A percentile compares a stretch with the other conserved stretches of the same genome.
Evolutionary conservation across 2,797 vertebrate species (phyloP).

Genomic region (Lates japonicus): DNA sequence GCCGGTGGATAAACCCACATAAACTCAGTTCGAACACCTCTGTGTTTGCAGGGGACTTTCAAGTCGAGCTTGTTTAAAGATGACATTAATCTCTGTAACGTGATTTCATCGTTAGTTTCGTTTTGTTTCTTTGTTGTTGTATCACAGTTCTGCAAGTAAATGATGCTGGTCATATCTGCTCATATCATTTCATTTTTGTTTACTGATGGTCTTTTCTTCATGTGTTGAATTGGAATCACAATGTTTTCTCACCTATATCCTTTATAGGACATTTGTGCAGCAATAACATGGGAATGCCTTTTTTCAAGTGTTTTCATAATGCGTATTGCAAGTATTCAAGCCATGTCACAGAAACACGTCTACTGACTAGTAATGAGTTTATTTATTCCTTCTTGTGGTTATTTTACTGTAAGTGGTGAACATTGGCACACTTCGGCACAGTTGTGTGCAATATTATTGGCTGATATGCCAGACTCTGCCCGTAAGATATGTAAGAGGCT

Average conservation of each 20-base stretch:
- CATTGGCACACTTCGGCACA: constrained; percentile 38
- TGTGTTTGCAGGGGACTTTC: constrained; percentile 58
- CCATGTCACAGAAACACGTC: neutral
- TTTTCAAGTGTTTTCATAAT: neutral
- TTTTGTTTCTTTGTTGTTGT: neutral
- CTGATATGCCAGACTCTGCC: constrained; percentile 42
- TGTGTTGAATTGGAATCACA: neutral
- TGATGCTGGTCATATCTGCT: constrained; percentile 19
- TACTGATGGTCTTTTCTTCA: neutral
- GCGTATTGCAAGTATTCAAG: neutral
- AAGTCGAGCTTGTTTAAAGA: constrained; percentile 30
- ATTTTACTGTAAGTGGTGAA: constrained; percentile 33
- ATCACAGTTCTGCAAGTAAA: constrained; percentile 19
- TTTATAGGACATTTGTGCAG: neutral
- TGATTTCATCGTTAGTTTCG: constrained; percentile 19
- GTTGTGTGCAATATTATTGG: constrained; percentile 69
- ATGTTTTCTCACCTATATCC: neutral
- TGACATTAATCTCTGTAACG: constrained; percentile 11
- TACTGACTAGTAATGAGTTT: neutral
- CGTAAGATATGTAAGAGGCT: constrained; percentile 58
- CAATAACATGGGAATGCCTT: neutral
- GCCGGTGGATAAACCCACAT: constrained; percentile 58
- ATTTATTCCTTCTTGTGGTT: constrained; percentile 13
- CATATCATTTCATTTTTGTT: neutral
- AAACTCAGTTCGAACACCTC: constrained; percentile 56